Evolutionary conservation across 2,113 vertebrate species (phyloP).

Genomic region (Anolis sagrei): DNA sequence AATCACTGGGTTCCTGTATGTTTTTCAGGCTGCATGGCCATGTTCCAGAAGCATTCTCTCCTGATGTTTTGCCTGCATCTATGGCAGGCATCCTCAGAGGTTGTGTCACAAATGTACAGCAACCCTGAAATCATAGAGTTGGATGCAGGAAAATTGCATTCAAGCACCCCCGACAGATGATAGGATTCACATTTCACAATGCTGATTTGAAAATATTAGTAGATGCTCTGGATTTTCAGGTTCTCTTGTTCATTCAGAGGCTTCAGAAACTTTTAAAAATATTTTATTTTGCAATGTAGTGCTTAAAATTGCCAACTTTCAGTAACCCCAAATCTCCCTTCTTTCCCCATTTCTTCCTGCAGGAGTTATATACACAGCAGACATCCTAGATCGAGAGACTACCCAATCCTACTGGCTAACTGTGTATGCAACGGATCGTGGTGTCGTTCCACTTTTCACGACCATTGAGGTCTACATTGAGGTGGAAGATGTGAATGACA

Average conservation of each 20-base stretch:
- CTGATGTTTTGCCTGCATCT: too few species aligned
- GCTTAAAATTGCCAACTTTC: neutral
- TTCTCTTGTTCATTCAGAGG: neutral
- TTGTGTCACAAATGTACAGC: too few species aligned
- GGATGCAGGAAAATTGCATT: too few species aligned
- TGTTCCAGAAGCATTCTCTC: too few species aligned
- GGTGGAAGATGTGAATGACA: slow-evolving; percentile 97
- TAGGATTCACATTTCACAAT: neutral
- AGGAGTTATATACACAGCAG: slow-evolving; percentile 94
- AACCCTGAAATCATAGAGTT: too few species aligned
- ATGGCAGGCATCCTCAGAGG: too few species aligned
- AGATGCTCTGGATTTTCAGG: neutral
- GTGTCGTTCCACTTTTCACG: slow-evolving; percentile 90
- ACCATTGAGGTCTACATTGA: slow-evolving; percentile 92
- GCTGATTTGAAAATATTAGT: neutral
- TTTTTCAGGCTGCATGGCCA: too few species aligned
- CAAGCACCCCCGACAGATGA: too few species aligned
- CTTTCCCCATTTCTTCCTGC: slow-evolving; percentile 36
- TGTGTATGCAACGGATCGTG: slow-evolving; percentile 92
- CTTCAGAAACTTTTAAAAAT: neutral
- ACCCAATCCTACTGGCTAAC: slow-evolving; percentile 95
- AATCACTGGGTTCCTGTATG: too few species aligned
- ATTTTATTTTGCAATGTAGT: neutral
- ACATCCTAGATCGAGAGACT: slow-evolving; percentile 92
- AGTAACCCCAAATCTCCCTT: neutral